Evolutionary conservation across 2,113 vertebrate genomes (phyloP), one percentile per base, ranked within the genome.

Genomic region (Labeo rohita): DNA sequence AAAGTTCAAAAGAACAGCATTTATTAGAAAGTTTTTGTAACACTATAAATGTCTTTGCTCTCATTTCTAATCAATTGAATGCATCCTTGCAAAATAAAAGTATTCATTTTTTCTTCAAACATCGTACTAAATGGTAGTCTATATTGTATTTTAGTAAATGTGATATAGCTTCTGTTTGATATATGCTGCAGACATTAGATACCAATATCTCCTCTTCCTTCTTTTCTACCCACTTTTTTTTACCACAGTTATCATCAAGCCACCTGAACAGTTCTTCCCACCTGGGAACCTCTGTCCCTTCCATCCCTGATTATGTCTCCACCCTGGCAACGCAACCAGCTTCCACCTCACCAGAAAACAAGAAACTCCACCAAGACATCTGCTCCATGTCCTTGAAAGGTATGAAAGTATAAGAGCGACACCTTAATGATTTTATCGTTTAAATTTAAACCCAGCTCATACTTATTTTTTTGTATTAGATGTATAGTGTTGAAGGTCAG

Each of bases 311-410:
- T 5, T 95, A 94, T 90, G 90, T 96, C 89, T 92, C 92, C 80
- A 86, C 92, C 0, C 92, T 94, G 72, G 92, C 93, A 84, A 87
- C 91, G 85, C 93, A 93, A 0, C 87, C 93, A 18, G 87, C 93
- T 81, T 90, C 93, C 39, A 87, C 92, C 54, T 86, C 93, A 1
- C 85, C 91, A 6, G 95, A 96, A 87, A 94, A 92, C 39, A 89
- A 85, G 81, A 94, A 96, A 84, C 89, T 97, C 80, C 95, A 96
- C 93, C 92, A 94, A 85, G 96, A 92, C 84, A 96, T 96, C 91
- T 97, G 96, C 93, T 85, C 89, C 4, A 91, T 96, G 89, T 95
- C 96, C 0, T 94, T 95, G 86, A 96, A 94, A 94, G 95, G 96
- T 96, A 80, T 88, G 90, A 94, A 94, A 95, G 96, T 96, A 80